phyloP scores from a whole-genome alignment of 1,140 invertebrate genomes.

The Lucilia cuprina region DNA sequence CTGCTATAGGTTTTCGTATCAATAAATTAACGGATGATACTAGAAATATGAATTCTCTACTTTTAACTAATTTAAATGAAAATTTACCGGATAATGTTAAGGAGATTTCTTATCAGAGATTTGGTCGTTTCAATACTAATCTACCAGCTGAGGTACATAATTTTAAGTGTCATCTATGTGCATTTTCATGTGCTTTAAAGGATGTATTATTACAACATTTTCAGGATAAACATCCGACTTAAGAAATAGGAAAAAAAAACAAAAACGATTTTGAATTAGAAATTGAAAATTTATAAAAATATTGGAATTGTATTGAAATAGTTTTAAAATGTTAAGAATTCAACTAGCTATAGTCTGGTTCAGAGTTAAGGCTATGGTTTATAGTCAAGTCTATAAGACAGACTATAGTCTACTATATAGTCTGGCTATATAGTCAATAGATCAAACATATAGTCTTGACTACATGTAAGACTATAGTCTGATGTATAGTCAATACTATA shows the following conservation, averaged over 20 bases:
- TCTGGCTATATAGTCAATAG: too few relatives aligned
- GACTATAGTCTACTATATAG: too few relatives aligned
- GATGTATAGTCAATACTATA: too few relatives aligned
- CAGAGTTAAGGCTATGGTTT: too few relatives aligned
- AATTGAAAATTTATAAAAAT: too few relatives aligned
- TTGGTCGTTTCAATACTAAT: slow-evolving; percentile 39
- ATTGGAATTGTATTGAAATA: too few relatives aligned
- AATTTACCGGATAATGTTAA: neutral
- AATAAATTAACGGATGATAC: neutral
- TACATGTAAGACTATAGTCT: too few relatives aligned
- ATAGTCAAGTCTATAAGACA: too few relatives aligned
- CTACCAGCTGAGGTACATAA: slow-evolving; percentile 19
- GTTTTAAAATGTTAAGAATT: too few relatives aligned
- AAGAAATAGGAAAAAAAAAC: neutral
- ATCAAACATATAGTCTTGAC: too few relatives aligned
- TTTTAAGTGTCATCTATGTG: slow-evolving; percentile 44
- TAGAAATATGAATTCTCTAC: neutral
- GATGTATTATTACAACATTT: slow-evolving; percentile 41
- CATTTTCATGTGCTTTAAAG: slow-evolving; percentile 39
- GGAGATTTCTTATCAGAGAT: slow-evolving; percentile 41
- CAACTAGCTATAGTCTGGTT: too few relatives aligned
- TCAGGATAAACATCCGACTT: slow-evolving; percentile 39
- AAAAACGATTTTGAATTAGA: neutral
- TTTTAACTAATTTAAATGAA: neutral
- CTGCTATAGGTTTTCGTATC: neutral